Base-by-base conservation (phyloP, 2,113 vertebrate genomes). In the Syrmaticus mikado region DNA sequence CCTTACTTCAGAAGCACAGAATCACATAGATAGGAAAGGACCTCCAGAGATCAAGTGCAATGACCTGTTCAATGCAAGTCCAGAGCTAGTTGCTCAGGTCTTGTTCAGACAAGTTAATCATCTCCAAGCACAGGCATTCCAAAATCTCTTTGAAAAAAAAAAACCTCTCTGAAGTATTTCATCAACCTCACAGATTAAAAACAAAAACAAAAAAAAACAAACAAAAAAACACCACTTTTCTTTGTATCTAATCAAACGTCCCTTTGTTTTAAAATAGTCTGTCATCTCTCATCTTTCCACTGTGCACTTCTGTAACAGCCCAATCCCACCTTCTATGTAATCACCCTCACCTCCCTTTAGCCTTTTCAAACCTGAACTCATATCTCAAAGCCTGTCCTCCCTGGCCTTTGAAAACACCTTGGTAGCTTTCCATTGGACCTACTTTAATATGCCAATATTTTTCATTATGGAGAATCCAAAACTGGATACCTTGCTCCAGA, bases 11-110 rank as follows among this genome's bases (percentile, higher is more conserved):
- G 36, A 84, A 74, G 9, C 15, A 85, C 10, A 57, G n/a, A 74
- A 46, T 19, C 34, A 55, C 0, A 11, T 0, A 48, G 27, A n/a
- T 3, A 25, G 13, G 10, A 57, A 2, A 5, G 8, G 24, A 76
- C 5, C 18, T 61, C 30, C 17, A 80, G 5, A 79, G 8, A 3
- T 43, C 22, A 76, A 73, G 15, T 8, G 11, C 27, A 87, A 24
- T 13, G 22, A 73, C 25, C 36, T 79, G 13, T 20, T 70, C 71
- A 82, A 72, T 41, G 21, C 11, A 78, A 9, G 8, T 65, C 25
- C 57, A 67, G 18, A 60, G 4, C 10, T 71, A 13, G 28, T 52
- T 61, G 22, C 30, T n/a, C 8, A 67, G 13, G 8, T 41, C 41
- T 24, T 77, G 13, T 25, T 30, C 53, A 65, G 38, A 45, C 34